Conservation (phyloP, 2,888 invertebrate genomes). For the Heliconius ismenius region DNA sequence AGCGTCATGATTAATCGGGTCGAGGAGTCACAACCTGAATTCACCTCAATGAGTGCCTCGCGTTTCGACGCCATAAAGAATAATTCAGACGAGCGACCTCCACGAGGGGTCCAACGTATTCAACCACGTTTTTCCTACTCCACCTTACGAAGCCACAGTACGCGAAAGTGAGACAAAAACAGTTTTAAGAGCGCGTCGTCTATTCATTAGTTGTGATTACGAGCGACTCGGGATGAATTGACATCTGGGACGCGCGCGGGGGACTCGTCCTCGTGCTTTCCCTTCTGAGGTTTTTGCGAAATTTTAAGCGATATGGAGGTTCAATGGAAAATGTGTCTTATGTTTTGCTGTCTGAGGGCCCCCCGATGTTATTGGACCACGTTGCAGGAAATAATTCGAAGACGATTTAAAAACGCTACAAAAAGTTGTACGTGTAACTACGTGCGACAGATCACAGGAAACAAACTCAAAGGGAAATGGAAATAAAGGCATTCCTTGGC, state of each 20-base stretch:
- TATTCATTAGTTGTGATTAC: constrained; percentile 80
- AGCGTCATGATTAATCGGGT: constrained; percentile 70
- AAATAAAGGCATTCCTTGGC: constrained; percentile 39
- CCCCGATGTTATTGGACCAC: background rate
- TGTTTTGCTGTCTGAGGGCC: constrained; percentile 8
- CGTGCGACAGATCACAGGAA: constrained; percentile 41
- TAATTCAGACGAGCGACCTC: constrained; percentile 74
- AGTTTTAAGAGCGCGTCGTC: constrained; percentile 65
- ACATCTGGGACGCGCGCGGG: constrained; percentile 72
- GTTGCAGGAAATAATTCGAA: constrained; percentile 23
- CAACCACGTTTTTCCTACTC: constrained; percentile 61
- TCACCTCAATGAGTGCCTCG: constrained; percentile 75
- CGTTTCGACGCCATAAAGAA: constrained; percentile 78
- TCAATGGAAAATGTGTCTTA: constrained; percentile 58
- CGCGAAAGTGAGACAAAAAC: constrained; percentile 62
- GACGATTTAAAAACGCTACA: background rate
- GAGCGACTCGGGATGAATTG: constrained; percentile 72
- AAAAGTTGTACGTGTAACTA: constrained; percentile 25
- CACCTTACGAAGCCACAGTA: constrained; percentile 51
- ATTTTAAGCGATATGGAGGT: constrained; percentile 62
- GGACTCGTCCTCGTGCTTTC: constrained; percentile 68
- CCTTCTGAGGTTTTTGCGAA: constrained; percentile 74
- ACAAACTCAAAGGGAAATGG: constrained; percentile 41
- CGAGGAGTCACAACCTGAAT: constrained; percentile 75
- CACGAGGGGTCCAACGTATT: constrained; percentile 58